A percentile compares a stretch with the other conserved stretches of the same genome.
These are phyloP conservation scores for Tetramorium alpestre DNA, from an alignment of 1,140 invertebrate species.

Conservation along the genomic window DNA sequence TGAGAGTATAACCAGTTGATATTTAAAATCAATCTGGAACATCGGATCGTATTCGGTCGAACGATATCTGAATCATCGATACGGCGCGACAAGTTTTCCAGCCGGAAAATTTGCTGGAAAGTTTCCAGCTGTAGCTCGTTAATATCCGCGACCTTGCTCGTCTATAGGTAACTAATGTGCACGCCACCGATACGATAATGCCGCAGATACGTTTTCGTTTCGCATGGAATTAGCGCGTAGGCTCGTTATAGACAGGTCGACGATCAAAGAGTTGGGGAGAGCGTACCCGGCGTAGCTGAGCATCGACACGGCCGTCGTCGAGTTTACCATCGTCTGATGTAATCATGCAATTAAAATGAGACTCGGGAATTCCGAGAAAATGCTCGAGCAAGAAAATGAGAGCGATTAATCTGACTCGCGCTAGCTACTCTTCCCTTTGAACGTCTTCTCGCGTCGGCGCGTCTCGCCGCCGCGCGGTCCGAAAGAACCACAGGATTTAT, in stretches of 20 bases:
- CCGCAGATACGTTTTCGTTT: slow-evolving; percentile 9
- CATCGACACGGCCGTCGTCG: too few species aligned
- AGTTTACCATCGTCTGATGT: slow-evolving; percentile 24
- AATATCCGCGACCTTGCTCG: slow-evolving; percentile 23
- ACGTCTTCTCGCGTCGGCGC: not conserved
- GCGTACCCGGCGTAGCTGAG: not conserved
- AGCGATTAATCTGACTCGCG: slow-evolving; percentile 35
- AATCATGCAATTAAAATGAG: slow-evolving; percentile 52
- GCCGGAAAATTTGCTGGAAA: not conserved
- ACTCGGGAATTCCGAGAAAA: slow-evolving; percentile 43
- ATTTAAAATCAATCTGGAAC: slow-evolving; percentile 6
- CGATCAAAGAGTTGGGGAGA: slow-evolving; percentile 33
- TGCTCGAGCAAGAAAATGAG: slow-evolving; percentile 36
- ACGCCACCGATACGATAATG: not conserved
- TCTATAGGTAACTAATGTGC: not conserved
- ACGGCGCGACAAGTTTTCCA: not conserved
- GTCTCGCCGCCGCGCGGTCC: too few species aligned
- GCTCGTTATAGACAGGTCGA: not conserved
- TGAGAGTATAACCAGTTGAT: not conserved
- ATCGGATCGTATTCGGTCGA: not conserved
- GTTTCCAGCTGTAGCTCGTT: not conserved
- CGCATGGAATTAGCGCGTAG: not conserved
- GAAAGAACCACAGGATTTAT: slow-evolving; percentile 32
- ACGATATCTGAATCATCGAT: not conserved
- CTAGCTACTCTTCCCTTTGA: not conserved